These are phyloP conservation scores for Gallinago jamesoni DNA, from an alignment of 2,113 vertebrate species.

Conservation along the genomic window DNA sequence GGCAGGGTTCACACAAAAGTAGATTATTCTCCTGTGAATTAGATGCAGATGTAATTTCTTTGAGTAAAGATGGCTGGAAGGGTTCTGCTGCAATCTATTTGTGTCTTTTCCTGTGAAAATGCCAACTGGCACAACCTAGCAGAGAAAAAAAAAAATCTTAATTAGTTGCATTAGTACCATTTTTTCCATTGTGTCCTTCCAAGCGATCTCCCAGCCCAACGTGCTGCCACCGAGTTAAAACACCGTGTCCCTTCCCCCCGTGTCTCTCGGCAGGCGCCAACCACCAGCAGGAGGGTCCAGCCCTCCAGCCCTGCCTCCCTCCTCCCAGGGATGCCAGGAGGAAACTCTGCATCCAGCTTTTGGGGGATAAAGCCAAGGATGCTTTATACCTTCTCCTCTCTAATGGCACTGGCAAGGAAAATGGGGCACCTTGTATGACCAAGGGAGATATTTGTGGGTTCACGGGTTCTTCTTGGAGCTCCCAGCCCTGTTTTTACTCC, in stretches of 20 bases:
- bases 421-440: neutral
- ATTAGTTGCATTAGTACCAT: neutral
- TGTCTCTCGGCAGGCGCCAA: neutral
- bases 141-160: neutral
- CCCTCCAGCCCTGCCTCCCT: neutral
- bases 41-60: constrained; percentile 24
- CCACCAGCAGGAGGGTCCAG: neutral
- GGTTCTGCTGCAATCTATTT: neutral
- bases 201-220: neutral
- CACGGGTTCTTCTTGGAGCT: neutral
- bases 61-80: constrained; percentile 13
- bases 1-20: neutral
- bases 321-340: neutral
- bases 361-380: neutral
- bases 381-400: neutral
- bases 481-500: neutral
- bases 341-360: neutral
- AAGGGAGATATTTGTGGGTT: neutral
- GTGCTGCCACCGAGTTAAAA: neutral
- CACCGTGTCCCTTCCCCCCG: neutral
- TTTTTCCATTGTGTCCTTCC: constrained; percentile 28
- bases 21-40: neutral
- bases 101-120: constrained; percentile 9
- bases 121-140: constrained; percentile 11
- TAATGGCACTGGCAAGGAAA: neutral